Conservation (phyloP, 2,888 invertebrate species). For the Agriopis leucophaearia region DNA sequence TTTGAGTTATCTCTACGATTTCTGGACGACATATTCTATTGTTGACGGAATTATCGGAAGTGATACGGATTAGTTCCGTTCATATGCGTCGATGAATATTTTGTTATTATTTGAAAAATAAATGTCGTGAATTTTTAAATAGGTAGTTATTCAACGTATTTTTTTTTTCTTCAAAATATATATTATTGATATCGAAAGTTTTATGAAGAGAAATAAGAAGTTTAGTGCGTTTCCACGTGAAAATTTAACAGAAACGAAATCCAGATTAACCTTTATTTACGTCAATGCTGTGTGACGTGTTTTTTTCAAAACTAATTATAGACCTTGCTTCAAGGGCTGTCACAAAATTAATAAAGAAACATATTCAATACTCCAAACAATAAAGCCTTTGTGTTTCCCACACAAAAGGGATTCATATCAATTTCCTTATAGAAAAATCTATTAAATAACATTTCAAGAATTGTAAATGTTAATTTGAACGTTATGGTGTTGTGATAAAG, state of each 20-base stretch:
- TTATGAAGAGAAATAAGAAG: no score
- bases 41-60: conserved; percentile 71
- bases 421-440: conserved; percentile 65
- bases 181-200: no score
- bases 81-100: conserved; percentile 62
- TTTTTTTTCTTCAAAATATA: not conserved
- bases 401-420: conserved; percentile 75
- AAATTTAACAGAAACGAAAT: not conserved
- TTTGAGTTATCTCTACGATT: conserved; percentile 71
- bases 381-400: conserved; percentile 65
- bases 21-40: conserved; percentile 69
- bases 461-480: conserved; percentile 35
- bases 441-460: conserved; percentile 14
- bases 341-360: conserved; percentile 54
- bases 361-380: conserved; percentile 68
- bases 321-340: conserved; percentile 15
- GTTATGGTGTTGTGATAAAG: conserved; percentile 37
- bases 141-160: not conserved
- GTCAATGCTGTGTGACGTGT: no score
- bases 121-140: conserved; percentile 20
- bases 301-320: no score
- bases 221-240: no score
- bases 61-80: conserved; percentile 76
- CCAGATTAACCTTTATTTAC: not conserved
- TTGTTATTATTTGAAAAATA: conserved; percentile 21